Conservation (phyloP, 2,113 vertebrate genomes). For the Rhynchopsitta pachyrhyncha region DNA sequence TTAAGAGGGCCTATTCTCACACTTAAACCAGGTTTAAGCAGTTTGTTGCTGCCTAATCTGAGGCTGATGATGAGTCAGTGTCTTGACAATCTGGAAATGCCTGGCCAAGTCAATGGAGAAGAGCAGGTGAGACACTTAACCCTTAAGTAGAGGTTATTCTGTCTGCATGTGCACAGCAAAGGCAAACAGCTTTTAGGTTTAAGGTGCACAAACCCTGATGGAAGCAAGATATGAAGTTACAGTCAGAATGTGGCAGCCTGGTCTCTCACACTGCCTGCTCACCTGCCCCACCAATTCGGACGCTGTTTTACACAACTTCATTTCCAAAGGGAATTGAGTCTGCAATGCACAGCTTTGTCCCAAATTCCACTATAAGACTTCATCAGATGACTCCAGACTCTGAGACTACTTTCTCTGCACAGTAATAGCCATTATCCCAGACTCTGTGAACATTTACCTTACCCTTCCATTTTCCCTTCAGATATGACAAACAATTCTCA, state of each 20-base stretch:
- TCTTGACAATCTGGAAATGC: not conserved
- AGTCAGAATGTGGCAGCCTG: not conserved
- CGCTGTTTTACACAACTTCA: not conserved
- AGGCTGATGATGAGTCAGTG: not conserved
- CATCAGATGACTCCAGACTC: not conserved
- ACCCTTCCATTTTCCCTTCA: slow-evolving; percentile 61
- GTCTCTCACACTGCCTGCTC: not conserved
- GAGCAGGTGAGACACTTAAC: not conserved
- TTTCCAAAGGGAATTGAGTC: slow-evolving; percentile 9
- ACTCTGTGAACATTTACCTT: not conserved
- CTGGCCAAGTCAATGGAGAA: not conserved
- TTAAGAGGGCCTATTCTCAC: not conserved
- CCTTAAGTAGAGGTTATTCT: not conserved
- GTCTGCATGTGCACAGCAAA: fast-evolving
- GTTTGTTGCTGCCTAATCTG: not conserved
- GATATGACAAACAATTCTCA: slow-evolving; percentile 44
- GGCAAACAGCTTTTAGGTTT: not conserved
- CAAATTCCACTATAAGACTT: not conserved
- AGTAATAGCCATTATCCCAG: not conserved
- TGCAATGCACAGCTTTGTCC: slow-evolving; percentile 6
- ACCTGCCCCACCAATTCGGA: not conserved
- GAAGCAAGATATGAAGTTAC: not conserved
- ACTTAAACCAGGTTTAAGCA: not conserved
- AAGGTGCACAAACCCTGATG: not conserved
- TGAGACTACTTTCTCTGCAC: not conserved